Conservation (phyloP, 2,888 invertebrate species). For the Malthinus flaveolus region DNA sequence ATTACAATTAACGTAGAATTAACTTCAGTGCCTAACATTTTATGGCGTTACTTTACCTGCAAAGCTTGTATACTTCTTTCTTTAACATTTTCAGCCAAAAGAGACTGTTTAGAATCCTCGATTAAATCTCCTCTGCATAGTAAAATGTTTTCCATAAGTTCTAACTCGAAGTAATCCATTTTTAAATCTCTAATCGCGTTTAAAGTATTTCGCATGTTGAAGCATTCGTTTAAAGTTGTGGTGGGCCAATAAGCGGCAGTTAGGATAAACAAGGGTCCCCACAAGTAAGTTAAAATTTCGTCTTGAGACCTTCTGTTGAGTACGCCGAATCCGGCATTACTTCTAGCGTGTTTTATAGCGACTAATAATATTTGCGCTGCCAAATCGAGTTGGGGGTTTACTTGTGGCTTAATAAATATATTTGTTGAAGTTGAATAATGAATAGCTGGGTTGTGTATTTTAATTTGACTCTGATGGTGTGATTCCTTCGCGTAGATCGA, state of each 20-base stretch:
- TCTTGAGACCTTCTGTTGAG: constrained; percentile 59
- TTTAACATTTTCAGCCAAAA: constrained; percentile 32
- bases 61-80: constrained; percentile 32
- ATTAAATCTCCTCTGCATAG: constrained; percentile 48
- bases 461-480: constrained; percentile 7
- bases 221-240: constrained; percentile 51
- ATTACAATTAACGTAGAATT: constrained; percentile 8
- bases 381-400: constrained; percentile 57
- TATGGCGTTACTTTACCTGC: constrained; percentile 24
- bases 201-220: constrained; percentile 40
- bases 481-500: constrained; percentile 6
- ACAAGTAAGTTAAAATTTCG: constrained; percentile 59
- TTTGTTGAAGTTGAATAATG: constrained; percentile 6
- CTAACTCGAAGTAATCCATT: constrained; percentile 41
- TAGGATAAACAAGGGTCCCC: constrained; percentile 63
- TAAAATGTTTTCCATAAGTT: constrained; percentile 47
- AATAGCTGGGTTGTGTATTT: not conserved
- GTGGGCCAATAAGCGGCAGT: constrained; percentile 62
- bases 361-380: constrained; percentile 64
- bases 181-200: constrained; percentile 38
- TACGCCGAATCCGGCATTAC: constrained; percentile 59
- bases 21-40: not conserved
- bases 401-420: constrained; percentile 25
- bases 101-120: constrained; percentile 39
- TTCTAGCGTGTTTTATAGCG: constrained; percentile 60